Conservation (phyloP, 1,140 invertebrate genomes). For the Phocides pigmalion region DNA sequence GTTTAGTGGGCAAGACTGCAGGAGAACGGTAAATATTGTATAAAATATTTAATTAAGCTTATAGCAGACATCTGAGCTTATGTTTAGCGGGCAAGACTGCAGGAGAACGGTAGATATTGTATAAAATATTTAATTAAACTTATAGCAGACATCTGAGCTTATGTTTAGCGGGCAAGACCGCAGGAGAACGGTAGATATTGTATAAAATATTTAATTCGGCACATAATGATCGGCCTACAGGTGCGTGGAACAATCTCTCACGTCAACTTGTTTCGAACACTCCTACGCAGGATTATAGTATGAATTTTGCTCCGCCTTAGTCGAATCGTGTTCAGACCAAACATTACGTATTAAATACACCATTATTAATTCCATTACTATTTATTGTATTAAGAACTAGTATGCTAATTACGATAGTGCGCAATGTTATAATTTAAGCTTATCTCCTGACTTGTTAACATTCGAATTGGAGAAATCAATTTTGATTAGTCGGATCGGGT, state of each 20-base stretch:
- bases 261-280: conserved; percentile 19
- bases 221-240: conserved; percentile 3
- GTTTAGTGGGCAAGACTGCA: no score
- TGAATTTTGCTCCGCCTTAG: conserved; percentile 12
- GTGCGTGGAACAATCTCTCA: conserved; percentile 23
- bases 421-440: conserved; percentile 35
- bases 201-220: conserved; percentile 6
- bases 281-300: conserved; percentile 18
- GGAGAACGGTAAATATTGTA: no score
- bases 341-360: conserved; percentile 28
- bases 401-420: conserved; percentile 25
- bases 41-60: no score
- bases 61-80: no score
- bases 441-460: conserved; percentile 33
- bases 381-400: conserved; percentile 30
- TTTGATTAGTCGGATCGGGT: conserved; percentile 32
- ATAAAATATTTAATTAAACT: conserved; percentile 12
- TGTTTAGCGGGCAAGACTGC: no score
- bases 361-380: conserved; percentile 30
- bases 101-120: no score
- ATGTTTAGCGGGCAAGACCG: no score
- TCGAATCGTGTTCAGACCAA: conserved; percentile 21
- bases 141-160: no score
- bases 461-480: conserved; percentile 34
- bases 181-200: no score